A percentile compares a stretch with the other conserved stretches of the same genome.
Evolutionary conservation across 2,797 vertebrate species (phyloP).

Genomic region (Onychomys leucogaster): DNA sequence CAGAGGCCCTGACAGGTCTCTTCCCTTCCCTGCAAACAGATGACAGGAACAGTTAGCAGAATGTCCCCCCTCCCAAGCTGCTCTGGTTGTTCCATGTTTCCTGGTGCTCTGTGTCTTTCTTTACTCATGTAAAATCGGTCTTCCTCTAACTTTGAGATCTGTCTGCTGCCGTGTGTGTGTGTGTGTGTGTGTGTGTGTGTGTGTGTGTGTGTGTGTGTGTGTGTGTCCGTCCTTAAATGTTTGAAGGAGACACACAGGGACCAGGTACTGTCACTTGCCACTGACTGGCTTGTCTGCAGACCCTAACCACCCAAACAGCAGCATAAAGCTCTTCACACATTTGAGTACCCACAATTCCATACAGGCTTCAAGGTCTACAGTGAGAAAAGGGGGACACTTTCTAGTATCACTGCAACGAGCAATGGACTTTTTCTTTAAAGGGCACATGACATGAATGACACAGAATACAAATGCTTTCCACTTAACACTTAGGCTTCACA

Average conservation of each 20-base stretch:
- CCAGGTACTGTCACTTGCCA: not conserved
- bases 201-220: not conserved
- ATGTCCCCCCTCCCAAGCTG: not conserved
- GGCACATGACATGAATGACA: conserved; percentile 83
- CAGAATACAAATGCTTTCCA: conserved; percentile 85
- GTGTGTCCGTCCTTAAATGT: not conserved
- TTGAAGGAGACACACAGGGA: not conserved
- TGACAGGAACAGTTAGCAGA: conserved; percentile 10
- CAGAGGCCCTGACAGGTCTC: not conserved
- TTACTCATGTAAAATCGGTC: conserved; percentile 1
- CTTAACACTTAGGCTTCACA: conserved; percentile 83
- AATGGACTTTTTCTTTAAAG: conserved; percentile 19
- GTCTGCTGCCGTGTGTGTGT: not conserved
- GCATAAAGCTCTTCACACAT: not conserved
- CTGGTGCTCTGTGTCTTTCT: not conserved
- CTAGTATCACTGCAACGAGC: not conserved
- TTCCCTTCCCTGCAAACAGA: not conserved
- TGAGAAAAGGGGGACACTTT: not conserved
- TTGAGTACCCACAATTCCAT: not conserved
- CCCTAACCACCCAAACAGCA: not conserved
- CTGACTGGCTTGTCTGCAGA: not conserved
- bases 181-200: too few species aligned
- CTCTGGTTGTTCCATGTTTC: not conserved
- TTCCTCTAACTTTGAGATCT: not conserved
- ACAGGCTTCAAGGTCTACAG: not conserved